These are phyloP conservation scores for Herpetotheres cachinnans DNA, from an alignment of 2,113 vertebrate genomes.

Conservation along the genomic window DNA sequence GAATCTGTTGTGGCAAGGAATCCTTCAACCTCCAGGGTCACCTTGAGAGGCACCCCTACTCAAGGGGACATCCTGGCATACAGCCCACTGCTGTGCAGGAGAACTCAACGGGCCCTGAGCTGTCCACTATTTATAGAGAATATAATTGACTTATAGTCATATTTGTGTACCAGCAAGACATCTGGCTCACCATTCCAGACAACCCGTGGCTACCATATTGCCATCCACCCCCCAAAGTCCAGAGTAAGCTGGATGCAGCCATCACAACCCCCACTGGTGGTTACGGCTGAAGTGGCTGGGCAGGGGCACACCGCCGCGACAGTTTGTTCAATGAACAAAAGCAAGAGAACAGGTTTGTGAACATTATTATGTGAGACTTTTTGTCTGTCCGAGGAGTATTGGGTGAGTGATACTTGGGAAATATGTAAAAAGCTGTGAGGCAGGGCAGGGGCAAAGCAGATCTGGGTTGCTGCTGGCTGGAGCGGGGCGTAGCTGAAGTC, in stretches of 20 bases:
- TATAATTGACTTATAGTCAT: neutral
- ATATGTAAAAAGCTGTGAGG: rapidly evolving
- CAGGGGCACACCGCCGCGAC: neutral
- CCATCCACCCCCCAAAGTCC: neutral
- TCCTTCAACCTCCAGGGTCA: neutral
- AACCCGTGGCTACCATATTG: neutral
- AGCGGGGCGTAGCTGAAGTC: neutral
- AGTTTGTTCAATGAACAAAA: neutral
- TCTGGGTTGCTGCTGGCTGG: neutral
- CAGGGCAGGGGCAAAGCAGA: neutral
- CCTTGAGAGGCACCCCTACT: neutral
- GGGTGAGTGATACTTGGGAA: neutral
- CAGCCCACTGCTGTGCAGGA: neutral
- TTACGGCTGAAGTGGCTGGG: neutral
- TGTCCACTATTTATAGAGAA: neutral
- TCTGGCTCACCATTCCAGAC: neutral
- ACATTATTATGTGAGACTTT: rapidly evolving
- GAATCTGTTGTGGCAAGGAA: neutral
- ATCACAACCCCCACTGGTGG: neutral
- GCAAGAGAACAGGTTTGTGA: neutral
- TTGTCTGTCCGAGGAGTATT: neutral
- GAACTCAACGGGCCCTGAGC: neutral
- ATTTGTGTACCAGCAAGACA: neutral
- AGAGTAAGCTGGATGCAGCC: neutral
- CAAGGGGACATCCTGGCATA: neutral